phyloP scores from a whole-genome alignment of 2,797 vertebrate genomes.

The Hoplostethus atlanticus region DNA sequence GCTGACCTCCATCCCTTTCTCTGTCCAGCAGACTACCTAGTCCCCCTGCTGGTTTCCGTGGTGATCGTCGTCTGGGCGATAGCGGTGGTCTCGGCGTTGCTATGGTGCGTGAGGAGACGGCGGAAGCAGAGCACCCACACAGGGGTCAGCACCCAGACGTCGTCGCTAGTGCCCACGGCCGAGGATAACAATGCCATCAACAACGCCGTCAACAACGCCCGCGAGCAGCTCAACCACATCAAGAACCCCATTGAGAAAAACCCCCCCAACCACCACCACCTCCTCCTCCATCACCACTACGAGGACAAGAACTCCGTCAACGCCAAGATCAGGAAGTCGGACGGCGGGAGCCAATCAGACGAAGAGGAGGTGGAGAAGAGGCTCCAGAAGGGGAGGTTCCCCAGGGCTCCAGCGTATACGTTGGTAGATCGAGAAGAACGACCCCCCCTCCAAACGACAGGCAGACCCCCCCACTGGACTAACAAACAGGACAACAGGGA shows the following conservation, averaged over 20 bases:
- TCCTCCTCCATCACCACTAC: constrained; percentile 82
- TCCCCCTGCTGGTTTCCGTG: constrained; percentile 89
- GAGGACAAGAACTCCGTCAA: constrained; percentile 92
- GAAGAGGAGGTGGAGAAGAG: constrained; percentile 89
- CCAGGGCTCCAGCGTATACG: constrained; percentile 85
- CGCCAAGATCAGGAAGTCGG: constrained; percentile 89
- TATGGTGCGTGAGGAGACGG: constrained; percentile 89
- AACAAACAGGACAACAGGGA: constrained; percentile 95
- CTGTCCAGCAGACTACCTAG: constrained; percentile 84
- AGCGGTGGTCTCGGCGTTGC: constrained; percentile 82
- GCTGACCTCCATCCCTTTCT: background rate
- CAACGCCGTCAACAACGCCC: constrained; percentile 81
- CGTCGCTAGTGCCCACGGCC: constrained; percentile 35
- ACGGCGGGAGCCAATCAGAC: constrained; percentile 78
- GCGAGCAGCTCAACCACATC: constrained; percentile 94
- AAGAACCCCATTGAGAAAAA: constrained; percentile 94
- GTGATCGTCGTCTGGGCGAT: constrained; percentile 89
- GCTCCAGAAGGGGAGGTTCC: constrained; percentile 88
- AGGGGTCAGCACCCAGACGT: constrained; percentile 44
- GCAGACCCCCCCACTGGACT: constrained; percentile 89
- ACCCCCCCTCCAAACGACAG: constrained; percentile 68
- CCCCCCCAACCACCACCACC: constrained; percentile 69
- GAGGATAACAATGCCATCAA: constrained; percentile 86
- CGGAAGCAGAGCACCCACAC: constrained; percentile 87
- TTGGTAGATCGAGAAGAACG: constrained; percentile 92